Evolutionary conservation across 2,113 vertebrate species (phyloP).

Genomic region (Zapus hudsonius): DNA sequence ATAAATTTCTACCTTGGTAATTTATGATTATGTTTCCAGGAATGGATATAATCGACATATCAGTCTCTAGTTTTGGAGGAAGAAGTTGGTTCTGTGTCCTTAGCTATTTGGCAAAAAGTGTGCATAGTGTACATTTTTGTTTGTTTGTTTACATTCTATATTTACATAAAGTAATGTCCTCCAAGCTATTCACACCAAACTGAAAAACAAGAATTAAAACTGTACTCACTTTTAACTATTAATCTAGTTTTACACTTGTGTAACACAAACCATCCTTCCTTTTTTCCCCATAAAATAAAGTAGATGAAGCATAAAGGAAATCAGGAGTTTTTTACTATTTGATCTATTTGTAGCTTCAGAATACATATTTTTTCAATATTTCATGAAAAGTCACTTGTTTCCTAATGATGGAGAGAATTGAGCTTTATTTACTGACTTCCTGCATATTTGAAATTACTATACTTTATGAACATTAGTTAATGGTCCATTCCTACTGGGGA

Average conservation of each 20-base stretch:
- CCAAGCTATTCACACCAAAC: neutral
- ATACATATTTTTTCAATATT: neutral
- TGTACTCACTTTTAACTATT: neutral
- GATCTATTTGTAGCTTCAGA: neutral
- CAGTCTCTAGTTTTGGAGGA: neutral
- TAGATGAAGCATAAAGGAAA: neutral
- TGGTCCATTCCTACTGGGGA: constrained; percentile 20
- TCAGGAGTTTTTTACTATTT: neutral
- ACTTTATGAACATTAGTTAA: constrained; percentile 45
- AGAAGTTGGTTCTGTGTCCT: neutral
- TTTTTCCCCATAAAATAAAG: neutral
- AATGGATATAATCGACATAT: neutral
- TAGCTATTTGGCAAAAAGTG: neutral
- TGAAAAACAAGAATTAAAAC: neutral
- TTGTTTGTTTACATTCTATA: neutral
- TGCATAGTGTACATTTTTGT: too few relatives aligned
- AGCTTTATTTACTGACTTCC: neutral
- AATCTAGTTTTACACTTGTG: neutral
- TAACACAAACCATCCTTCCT: neutral
- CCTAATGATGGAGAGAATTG: neutral
- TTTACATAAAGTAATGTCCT: neutral
- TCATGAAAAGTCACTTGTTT: neutral
- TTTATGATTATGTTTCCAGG: neutral
- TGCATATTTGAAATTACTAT: constrained; percentile 25
- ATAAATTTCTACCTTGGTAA: neutral